phyloP scores from a whole-genome alignment of 2,113 vertebrate genomes.

The Plecotus auritus region DNA sequence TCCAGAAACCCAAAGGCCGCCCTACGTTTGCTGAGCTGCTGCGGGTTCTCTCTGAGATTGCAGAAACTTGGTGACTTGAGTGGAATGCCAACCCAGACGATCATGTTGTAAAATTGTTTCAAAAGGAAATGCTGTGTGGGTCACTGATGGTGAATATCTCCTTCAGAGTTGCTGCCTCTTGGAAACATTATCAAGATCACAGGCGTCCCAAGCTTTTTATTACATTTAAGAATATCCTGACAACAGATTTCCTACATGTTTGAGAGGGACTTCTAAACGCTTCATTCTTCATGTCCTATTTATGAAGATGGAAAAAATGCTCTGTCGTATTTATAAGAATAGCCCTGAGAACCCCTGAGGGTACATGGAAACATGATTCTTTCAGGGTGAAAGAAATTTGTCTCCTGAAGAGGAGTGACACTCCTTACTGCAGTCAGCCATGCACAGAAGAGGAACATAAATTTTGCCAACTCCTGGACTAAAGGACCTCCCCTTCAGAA shows the following conservation, averaged over 20 bases:
- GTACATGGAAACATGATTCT: background rate
- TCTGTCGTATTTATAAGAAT: fast-evolving
- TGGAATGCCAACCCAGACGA: background rate
- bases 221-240: background rate
- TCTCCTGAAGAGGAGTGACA: background rate
- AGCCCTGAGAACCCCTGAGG: fast-evolving
- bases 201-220: background rate
- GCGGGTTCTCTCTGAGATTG: slow-evolving; percentile 78
- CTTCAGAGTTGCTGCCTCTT: background rate
- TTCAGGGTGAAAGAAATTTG: background rate
- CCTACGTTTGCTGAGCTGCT: slow-evolving; percentile 85
- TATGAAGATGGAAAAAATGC: background rate
- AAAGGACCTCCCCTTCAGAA: background rate
- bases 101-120: background rate
- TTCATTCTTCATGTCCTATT: background rate
- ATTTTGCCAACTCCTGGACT: background rate
- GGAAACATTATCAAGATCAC: background rate
- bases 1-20: slow-evolving; percentile 85
- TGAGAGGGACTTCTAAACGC: background rate
- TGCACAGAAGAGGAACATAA: background rate
- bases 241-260: background rate
- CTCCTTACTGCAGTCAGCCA: background rate
- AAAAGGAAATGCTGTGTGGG: background rate
- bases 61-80: slow-evolving; percentile 71
- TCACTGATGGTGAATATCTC: background rate